phyloP scores from a whole-genome alignment of 1,140 invertebrate genomes.

The Sycobia sp. region DNA sequence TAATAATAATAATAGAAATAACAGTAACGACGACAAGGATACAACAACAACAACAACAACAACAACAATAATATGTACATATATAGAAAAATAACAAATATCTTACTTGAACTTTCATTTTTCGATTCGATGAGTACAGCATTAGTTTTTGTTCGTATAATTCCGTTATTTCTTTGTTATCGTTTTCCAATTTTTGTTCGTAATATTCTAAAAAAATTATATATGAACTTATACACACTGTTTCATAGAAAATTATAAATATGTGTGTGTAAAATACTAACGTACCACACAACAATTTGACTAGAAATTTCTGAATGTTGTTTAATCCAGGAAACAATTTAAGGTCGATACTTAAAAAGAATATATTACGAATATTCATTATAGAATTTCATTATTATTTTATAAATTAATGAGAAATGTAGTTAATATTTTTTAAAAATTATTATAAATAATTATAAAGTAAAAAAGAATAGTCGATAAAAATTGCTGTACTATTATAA shows the following conservation, averaged over 20 bases:
- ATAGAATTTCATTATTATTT: no score
- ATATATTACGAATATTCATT: no score
- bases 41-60: background rate
- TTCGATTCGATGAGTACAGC: background rate
- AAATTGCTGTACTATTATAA: no score
- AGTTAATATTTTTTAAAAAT: no score
- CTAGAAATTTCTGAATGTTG: background rate
- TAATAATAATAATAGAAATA: no score
- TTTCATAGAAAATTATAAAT: background rate
- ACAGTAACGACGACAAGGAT: no score
- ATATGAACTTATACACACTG: background rate
- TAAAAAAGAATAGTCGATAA: no score
- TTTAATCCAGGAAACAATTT: background rate
- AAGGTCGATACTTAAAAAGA: background rate
- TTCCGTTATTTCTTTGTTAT: background rate
- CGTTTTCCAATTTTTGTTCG: background rate
- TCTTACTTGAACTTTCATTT: background rate
- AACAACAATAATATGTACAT: background rate
- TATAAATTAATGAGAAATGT: no score
- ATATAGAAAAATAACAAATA: background rate
- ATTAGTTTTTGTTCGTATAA: background rate
- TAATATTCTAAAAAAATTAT: slow-evolving; percentile 10
- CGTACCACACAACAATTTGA: slow-evolving; percentile 5
- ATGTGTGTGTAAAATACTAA: background rate
- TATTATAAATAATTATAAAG: no score